phyloP scores from a whole-genome alignment of 2,888 invertebrate species.

The Holacanthella duospinosa region DNA sequence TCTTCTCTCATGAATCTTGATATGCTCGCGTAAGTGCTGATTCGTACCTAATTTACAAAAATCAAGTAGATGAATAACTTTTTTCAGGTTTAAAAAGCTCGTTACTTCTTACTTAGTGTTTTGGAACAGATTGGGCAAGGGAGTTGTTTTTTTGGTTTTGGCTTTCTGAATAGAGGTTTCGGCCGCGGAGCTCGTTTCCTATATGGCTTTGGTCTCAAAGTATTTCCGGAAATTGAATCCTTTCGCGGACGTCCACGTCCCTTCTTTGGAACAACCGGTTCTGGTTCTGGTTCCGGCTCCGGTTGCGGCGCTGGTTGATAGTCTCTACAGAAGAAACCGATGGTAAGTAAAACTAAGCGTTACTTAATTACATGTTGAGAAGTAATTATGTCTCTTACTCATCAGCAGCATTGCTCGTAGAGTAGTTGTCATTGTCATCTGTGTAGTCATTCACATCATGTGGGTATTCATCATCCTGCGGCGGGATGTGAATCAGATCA shows the following conservation, averaged over 20 bases:
- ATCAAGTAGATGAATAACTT: not conserved
- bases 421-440: not conserved
- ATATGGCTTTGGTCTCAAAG: not conserved
- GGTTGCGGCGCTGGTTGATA: not conserved
- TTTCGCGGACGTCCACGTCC: not conserved
- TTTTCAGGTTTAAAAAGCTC: no score
- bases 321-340: no score
- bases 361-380: not conserved
- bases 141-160: not conserved
- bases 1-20: not conserved
- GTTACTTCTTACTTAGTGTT: not conserved
- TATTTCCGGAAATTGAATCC: no score
- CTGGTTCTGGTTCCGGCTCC: not conserved
- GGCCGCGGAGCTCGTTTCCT: not conserved
- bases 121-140: not conserved
- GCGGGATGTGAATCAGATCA: not conserved
- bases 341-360: not conserved
- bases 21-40: not conserved
- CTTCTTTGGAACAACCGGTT: not conserved
- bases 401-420: not conserved
- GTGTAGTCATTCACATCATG: not conserved
- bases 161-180: not conserved
- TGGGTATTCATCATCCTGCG: not conserved
- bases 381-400: not conserved
- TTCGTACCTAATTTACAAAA: not conserved